Evolutionary conservation across 30 jellyfish, hydroid and myxozoan species (phyloP), one percentile per base, ranked within the genome.

Genomic region (Pelagia noctiluca): DNA sequence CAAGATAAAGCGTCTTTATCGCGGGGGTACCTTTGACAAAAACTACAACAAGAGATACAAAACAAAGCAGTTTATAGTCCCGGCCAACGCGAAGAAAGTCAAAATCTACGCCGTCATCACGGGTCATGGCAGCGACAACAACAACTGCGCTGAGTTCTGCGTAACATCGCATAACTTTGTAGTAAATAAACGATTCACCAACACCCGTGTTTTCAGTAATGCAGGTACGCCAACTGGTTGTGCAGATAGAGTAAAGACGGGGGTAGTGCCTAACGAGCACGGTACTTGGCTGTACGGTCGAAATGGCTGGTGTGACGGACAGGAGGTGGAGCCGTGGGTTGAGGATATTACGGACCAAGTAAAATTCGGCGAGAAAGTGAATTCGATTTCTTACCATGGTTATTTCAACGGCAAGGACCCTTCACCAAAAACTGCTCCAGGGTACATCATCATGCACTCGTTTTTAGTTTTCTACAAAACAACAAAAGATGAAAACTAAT

Each of bases 251-350:
- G 99, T 94, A 3, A 50, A 86, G 11, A 92, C 85, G 2, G 99
- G 99, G 23, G 96, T 95, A 26, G 97, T 88, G 33, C 99, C 99
- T 22, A 94, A 94, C 80, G 99, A 94, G 80, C 97, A 94, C 61
- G 99, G 99, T 11, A 94, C 99, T 10, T 94, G 99, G 99, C 74
- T 94, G 52, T 94, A 94, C 62, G 99, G 99, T 4, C 97, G 99
- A 2, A 90, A 94, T 64, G 99, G 99, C 13, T 94, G 99, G 99
- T 94, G 99, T 47, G 99, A 94, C 54, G 99, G 99, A 2, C 96
- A 94, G 60, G 96, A 94, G 57, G 99, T 94, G 16, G 90, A 80
- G 47, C 99, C 99, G 1, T 94, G 99, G 99, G 88, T 94, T 22
- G 96, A 94, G 67, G 99, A 94, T 46, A 84, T 94, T 21, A 94